Evolutionary conservation across 2,797 vertebrate species (phyloP).

Genomic region (Linurgus olivaceus): DNA sequence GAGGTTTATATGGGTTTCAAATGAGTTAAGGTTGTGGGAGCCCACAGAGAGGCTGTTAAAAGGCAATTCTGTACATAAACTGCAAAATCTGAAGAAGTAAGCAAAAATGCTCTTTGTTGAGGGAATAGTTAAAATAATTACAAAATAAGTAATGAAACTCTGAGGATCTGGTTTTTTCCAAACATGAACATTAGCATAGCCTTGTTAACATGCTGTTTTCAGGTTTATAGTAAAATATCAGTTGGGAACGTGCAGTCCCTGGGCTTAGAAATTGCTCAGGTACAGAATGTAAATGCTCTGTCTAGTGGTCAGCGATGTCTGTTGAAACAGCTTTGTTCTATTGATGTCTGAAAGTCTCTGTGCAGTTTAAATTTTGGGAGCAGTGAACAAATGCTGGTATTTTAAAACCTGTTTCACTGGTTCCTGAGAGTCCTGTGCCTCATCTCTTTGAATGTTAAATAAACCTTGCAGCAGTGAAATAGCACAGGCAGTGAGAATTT

Average conservation of each 20-base stretch:
- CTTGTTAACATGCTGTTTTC: slow-evolving; percentile 38
- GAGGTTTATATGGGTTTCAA: slow-evolving; percentile 57
- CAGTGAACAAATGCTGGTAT: background rate
- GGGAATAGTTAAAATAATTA: slow-evolving; percentile 66
- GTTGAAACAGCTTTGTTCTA: background rate
- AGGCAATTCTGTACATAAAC: slow-evolving; percentile 53
- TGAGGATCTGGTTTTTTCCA: slow-evolving; percentile 3
- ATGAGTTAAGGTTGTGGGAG: slow-evolving; percentile 47
- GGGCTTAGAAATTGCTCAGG: background rate
- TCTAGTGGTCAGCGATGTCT: background rate
- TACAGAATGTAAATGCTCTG: background rate
- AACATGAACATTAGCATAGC: background rate
- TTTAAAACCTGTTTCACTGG: background rate
- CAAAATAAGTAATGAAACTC: slow-evolving; percentile 58
- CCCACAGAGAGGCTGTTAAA: slow-evolving; percentile 54
- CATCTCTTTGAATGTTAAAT: background rate
- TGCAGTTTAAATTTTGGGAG: background rate
- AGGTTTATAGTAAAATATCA: background rate
- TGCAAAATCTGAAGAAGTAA: slow-evolving; percentile 44
- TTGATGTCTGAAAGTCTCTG: background rate
- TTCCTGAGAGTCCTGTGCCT: background rate
- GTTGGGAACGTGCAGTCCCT: background rate
- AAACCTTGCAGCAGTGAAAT: background rate
- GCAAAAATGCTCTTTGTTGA: slow-evolving; percentile 43
- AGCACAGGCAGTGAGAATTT: background rate